These are phyloP conservation scores for Dicrostonyx torquatus DNA, from an alignment of 2,797 vertebrate genomes.

Conservation along the genomic window DNA sequence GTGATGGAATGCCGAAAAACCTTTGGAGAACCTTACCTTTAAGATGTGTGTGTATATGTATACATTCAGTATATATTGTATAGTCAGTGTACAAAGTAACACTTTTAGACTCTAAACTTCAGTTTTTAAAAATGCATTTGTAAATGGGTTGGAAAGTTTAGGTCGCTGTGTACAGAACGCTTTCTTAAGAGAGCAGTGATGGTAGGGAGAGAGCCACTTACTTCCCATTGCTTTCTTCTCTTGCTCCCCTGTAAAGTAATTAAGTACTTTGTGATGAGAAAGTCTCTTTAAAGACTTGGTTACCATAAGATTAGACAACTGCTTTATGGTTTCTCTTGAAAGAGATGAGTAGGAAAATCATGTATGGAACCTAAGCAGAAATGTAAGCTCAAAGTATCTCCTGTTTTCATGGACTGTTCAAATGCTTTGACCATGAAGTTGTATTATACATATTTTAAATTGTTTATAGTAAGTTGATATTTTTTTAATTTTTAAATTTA, in stretches of 20 bases:
- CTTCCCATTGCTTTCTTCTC: conserved; percentile 57
- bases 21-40: conserved; percentile 95
- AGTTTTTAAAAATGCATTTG: conserved; percentile 69
- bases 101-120: conserved; percentile 80
- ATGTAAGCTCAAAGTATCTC: conserved; percentile 80
- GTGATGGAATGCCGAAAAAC: conserved; percentile 98
- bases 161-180: conserved; percentile 70
- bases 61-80: conserved; percentile 60
- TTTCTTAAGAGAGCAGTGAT: conserved; percentile 66
- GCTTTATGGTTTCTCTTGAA: conserved; percentile 34
- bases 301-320: conserved; percentile 69
- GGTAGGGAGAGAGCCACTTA: conserved; percentile 64
- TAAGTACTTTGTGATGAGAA: conserved; percentile 63
- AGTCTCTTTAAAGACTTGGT: conserved; percentile 73
- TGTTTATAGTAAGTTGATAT: conserved; percentile 90
- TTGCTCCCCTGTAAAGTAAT: conserved; percentile 63
- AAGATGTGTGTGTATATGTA: conserved; percentile 68
- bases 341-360: conserved; percentile 77
- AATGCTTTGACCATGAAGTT: conserved; percentile 84
- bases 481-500: conserved; percentile 90
- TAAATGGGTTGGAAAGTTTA: conserved; percentile 48
- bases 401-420: conserved; percentile 86
- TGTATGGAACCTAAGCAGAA: conserved; percentile 78
- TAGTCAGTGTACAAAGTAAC: conserved; percentile 79
- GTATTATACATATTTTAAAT: conserved; percentile 90